Evolutionary conservation across 2,113 vertebrate genomes (phyloP), one percentile per base, ranked within the genome.

Genomic region (Recurvirostra avosetta): DNA sequence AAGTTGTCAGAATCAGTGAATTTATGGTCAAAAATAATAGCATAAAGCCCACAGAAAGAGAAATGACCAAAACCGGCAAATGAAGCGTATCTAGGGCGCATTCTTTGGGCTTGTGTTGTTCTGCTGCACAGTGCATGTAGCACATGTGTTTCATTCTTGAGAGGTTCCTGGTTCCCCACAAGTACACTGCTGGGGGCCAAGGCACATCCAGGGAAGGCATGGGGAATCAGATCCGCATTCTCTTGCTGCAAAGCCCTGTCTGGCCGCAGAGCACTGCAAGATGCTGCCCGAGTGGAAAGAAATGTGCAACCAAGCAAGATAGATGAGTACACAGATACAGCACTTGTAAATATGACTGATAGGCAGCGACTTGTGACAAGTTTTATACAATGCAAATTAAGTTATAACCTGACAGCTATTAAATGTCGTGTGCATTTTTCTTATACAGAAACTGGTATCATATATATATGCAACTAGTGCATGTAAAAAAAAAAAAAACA

Each of bases 241-340:
- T n/a, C 4, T 52, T 74, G 14, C 45, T 81, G 30, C 21, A 29
- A 30, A 70, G 5, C 4, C 14, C 38, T 1, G 0, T 8, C 38
- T 13, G 12, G 7, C 14, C 56, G 29, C 49, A 53, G 36, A 59
- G 34, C 40, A n/a, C 58, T 63, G 26, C 47, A 50, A 38, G 25
- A 59, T 47, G 32, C 8, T 52, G 43, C 53, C 61, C 1, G 1
- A 27, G 3, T 40, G 41, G 32, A 0, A 0, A 72, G 43, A 10
- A 84, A 16, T 26, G 15, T 53, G 34, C 66, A 78, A 12, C 12
- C 8, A 27, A 53, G 21, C 16, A 36, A 58, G 56, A 36, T 4
- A 53, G 20, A n/a, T 1, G 11, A 58, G 15, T 43, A 58, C 17
- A 58, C 36, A 61, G 85, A 34, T 29, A 25, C 4, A 63, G 6